Evolutionary conservation across 2,113 vertebrate species (phyloP), one percentile per base, ranked within the genome.

Genomic region (Halichoeres trimaculatus): DNA sequence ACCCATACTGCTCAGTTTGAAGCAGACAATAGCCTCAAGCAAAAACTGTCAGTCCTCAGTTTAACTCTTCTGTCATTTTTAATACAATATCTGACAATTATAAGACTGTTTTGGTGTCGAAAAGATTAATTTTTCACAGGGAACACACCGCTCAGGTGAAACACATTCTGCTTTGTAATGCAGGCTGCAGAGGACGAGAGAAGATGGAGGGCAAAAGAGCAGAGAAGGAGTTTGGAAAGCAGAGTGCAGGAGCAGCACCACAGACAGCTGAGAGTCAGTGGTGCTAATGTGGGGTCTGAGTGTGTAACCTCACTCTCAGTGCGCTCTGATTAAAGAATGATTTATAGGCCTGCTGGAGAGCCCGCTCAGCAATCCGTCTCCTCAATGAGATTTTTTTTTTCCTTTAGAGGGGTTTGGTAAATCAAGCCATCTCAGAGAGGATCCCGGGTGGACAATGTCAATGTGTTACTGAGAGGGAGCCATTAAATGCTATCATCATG

Each of bases 251-350:
- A 88, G 76, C 78, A 84, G 76, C 70, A 70, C 52, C 75, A 64
- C 4, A 84, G 88, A 89, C 87, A 84, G 87, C 77, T 78, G 75
- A 85, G 89, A 93, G 90, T 92, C 88, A 85, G 85, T 63, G 88
- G 87, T 83, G 85, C 85, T 94, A 92, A 89, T 88, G 87, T 85
- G 81, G 83, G 90, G 86, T 84, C 84, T 86, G 82, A 84, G 89
- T 86, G 76, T 86, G 82, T 89, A 74, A 88, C 91, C 91, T 74
- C 85, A 88, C 90, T 90, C 92, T 86, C 83, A 71, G 75, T 65
- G 87, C 76, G 84, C 90, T 92, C 90, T 95, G 94, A 95, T 94
- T 95, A 94, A 95, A 95, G 93, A 95, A 94, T 95, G 95, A 96
- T 95, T 95, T 93, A 94, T 91, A 88, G 79, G 78, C 20, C 45